Percentiles rank a stretch among this genome's conserved stretches.
These are phyloP conservation scores for Spinus olivaceus DNA, from an alignment of 2,797 vertebrate species.

Conservation along the genomic window DNA sequence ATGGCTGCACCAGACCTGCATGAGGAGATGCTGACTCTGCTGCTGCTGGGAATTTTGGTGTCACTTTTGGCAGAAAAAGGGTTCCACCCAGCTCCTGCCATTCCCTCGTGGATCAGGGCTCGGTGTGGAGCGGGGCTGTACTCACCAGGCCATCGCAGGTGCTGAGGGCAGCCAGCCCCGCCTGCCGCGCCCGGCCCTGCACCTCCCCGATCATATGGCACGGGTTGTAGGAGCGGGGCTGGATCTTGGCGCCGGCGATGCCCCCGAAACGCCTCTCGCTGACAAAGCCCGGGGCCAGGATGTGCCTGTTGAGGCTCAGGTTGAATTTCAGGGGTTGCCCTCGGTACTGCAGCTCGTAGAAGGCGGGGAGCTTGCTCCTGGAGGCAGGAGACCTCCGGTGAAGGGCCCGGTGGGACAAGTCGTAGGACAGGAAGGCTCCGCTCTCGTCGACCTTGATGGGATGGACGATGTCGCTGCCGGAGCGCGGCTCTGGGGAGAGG, in stretches of 20 bases:
- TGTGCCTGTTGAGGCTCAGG: conserved; percentile 85
- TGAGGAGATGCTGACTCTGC: background rate
- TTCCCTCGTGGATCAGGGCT: accelerated
- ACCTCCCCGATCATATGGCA: conserved; percentile 92
- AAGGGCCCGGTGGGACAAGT: conserved; percentile 81
- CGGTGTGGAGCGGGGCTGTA: accelerated
- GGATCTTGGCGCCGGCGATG: conserved; percentile 73
- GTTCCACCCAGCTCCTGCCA: accelerated
- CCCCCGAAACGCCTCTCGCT: conserved; percentile 84
- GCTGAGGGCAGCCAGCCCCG: conserved; percentile 87
- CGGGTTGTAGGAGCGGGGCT: conserved; percentile 13
- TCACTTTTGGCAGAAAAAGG: background rate
- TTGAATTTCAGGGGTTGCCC: conserved; percentile 85
- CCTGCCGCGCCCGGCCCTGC: conserved; percentile 59
- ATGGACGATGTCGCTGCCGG: conserved; percentile 81
- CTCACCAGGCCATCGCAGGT: conserved; percentile 93
- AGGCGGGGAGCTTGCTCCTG: conserved; percentile 63
- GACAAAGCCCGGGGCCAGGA: conserved; percentile 87
- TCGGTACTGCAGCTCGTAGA: conserved; percentile 81
- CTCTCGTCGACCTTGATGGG: conserved; percentile 85
- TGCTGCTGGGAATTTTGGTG: background rate
- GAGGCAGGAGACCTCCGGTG: conserved; percentile 78
- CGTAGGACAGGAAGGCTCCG: conserved; percentile 89
- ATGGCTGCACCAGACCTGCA: accelerated
- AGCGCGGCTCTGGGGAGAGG: conserved; percentile 33